Percentiles rank a stretch among this genome's conserved stretches.
These are phyloP conservation scores for Dromiciops gliroides DNA, from an alignment of 2,113 vertebrate species.

Conservation along the genomic window DNA sequence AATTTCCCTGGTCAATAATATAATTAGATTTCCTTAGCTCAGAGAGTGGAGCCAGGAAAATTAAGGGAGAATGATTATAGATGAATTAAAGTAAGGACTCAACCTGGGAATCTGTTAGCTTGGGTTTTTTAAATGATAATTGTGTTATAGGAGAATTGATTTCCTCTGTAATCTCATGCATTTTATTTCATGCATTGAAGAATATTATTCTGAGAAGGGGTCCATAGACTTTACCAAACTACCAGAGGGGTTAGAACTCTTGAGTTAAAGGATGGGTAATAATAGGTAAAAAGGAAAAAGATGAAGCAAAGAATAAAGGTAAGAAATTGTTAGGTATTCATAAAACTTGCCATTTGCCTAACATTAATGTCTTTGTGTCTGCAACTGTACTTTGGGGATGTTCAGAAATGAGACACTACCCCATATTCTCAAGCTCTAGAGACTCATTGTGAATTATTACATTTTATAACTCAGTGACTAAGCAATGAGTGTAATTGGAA, in stretches of 20 bases:
- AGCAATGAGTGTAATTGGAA: background rate
- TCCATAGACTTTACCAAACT: background rate
- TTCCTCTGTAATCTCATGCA: background rate
- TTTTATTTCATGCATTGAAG: background rate
- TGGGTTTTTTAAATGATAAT: background rate
- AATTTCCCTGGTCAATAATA: background rate
- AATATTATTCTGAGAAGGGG: background rate
- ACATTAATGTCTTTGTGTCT: too few species aligned
- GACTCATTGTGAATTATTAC: constrained; percentile 2
- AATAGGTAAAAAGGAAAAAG: constrained; percentile 10
- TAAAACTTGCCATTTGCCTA: too few species aligned
- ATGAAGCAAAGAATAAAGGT: background rate
- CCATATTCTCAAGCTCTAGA: background rate
- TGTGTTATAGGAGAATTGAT: background rate
- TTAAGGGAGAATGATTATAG: background rate
- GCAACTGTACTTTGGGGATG: background rate
- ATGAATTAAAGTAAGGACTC: background rate
- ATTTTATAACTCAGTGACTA: constrained; percentile 15
- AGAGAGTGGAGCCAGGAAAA: background rate
- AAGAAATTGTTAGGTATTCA: background rate
- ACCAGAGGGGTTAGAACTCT: background rate
- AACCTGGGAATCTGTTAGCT: background rate
- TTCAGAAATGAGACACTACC: constrained; percentile 5
- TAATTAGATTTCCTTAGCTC: background rate
- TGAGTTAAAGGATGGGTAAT: background rate